Base-by-base conservation (phyloP, 1,140 invertebrate genomes). In the Papilio polytes region DNA sequence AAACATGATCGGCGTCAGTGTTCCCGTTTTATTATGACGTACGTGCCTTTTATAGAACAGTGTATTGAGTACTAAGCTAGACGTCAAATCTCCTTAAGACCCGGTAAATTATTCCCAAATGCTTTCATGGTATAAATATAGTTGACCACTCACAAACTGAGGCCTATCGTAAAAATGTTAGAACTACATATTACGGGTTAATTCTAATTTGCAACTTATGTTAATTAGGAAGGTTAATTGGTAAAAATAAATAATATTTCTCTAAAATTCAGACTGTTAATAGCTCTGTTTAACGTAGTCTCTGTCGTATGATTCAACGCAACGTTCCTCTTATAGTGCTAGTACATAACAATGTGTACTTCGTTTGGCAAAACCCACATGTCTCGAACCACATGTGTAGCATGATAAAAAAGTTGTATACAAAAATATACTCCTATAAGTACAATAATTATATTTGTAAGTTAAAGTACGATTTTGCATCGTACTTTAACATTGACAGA, bases 321-420 rank as follows among this genome's bases (percentile, higher is more conserved):
- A 56, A 56, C n/a, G n/a, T n/a, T 56, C 53, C 53, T 20, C 20
- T 56, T 56, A 56, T 56, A 56, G 53, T 56, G 53, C 53, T n/a
- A 56, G 53, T 56, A 56, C 53, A 56, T 56, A 56, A 56, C 53
- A 56, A 56, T 56, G n/a, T 20, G 53, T 56, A 56, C 53, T 56
- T 9, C 53, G 53, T 51, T 51, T n/a, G 53, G 53, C 53, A 56
- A 56, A 56, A 56, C 53, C 18, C 53, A 56, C 53, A 56, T 56
- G 53, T 20, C 53, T 56, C 9, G 18, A 9, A 20, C 53, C 53
- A 56, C 53, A 56, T 56, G 53, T 56, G 15, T 56, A 20, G 53
- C 53, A 20, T 56, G 18, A 56, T 56, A 56, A 56, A 56, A 56
- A 56, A 48, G 8, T 20, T 56, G n/a, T 56, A 56, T 56, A 20